Conservation (phyloP, 2,888 invertebrate genomes). For the Pegoplata infirma region DNA sequence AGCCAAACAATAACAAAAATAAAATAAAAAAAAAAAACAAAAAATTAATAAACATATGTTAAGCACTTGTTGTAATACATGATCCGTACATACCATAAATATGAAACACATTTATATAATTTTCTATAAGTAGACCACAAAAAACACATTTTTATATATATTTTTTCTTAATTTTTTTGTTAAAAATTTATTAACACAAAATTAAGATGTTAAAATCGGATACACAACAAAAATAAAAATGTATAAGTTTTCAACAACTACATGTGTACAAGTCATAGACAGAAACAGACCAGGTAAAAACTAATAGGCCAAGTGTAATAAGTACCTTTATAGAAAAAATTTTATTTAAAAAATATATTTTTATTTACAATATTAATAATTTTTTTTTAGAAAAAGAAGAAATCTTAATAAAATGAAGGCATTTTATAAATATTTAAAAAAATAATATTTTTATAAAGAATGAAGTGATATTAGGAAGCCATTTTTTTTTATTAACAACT, state of each 20-base stretch:
- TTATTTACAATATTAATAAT: background rate
- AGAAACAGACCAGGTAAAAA: slow-evolving; percentile 20
- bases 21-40: slow-evolving; percentile 1
- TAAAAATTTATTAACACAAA: background rate
- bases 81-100: background rate
- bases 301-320: slow-evolving; percentile 14
- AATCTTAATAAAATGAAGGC: background rate
- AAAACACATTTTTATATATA: background rate
- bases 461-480: background rate
- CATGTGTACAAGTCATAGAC: slow-evolving; percentile 15
- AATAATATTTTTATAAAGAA: background rate
- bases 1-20: slow-evolving; percentile 12
- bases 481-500: background rate
- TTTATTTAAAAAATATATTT: background rate
- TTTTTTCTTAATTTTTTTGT: background rate
- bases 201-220: background rate
- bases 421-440: background rate
- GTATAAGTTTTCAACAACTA: slow-evolving; percentile 5
- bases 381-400: background rate
- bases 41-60: slow-evolving; percentile 21
- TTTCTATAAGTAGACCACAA: slow-evolving; percentile 8
- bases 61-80: slow-evolving; percentile 34
- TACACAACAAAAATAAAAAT: background rate
- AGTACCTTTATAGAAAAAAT: slow-evolving; percentile 3
- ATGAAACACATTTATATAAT: background rate